Conservation (phyloP, 1,140 invertebrate genomes). For the Pseudomyrmex flavicornis region DNA sequence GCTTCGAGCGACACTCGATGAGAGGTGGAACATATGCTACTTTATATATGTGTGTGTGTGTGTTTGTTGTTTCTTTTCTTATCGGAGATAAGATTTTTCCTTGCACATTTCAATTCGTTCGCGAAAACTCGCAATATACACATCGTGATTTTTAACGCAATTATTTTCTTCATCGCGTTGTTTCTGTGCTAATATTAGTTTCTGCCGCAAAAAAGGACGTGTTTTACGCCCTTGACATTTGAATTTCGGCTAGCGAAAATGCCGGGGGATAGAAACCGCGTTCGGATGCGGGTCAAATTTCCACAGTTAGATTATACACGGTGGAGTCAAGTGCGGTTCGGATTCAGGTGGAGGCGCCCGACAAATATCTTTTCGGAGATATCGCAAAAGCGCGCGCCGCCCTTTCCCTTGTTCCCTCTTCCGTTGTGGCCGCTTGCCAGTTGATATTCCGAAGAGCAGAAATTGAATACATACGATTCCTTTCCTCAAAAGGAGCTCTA, state of each 20-base stretch:
- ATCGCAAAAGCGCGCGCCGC: conserved; percentile 41
- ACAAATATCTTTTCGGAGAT: conserved; percentile 61
- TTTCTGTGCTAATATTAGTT: no score
- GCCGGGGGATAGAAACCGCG: conserved; percentile 17
- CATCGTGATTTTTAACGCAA: no score
- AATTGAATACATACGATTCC: conserved; percentile 64
- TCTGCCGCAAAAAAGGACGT: no score
- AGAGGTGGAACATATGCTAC: conserved; percentile 10
- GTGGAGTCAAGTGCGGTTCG: conserved; percentile 42
- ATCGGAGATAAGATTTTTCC: no score
- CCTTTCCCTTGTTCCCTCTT: background rate
- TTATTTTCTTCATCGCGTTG: no score
- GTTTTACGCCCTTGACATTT: conserved; percentile 34
- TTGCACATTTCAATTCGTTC: no score
- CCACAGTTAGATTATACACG: conserved; percentile 2
- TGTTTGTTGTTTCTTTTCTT: no score
- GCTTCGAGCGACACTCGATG: background rate
- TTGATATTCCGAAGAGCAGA: conserved; percentile 63
- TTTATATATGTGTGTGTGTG: background rate
- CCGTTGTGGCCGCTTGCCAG: conserved; percentile 64
- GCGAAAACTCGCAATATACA: no score
- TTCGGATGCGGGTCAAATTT: conserved; percentile 33
- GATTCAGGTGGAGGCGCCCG: conserved; percentile 22
- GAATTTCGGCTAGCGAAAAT: conserved; percentile 6
- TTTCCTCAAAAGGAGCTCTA: conserved; percentile 7